Evolutionary conservation across 2,797 vertebrate species (phyloP), one percentile per base, ranked within the genome.

Genomic region (Eulemur mongoz): DNA sequence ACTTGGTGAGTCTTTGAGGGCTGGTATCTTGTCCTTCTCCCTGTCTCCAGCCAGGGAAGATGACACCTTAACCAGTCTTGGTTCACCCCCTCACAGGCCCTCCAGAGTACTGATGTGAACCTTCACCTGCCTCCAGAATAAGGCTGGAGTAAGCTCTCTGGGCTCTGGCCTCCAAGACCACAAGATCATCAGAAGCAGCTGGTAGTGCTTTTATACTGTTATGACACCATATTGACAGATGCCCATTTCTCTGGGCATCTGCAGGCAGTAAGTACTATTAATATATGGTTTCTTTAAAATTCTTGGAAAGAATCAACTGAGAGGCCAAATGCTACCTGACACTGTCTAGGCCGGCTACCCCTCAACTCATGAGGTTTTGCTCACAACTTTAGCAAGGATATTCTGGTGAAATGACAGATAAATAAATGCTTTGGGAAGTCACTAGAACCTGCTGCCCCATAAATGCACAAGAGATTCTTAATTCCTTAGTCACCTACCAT

Each of bases 401-500:
- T 92, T 97, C 78, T 88, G 50, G 78, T 35, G 32, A 93, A 96
- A 97, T 79, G 91, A 82, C 30, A 95, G 78, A 87, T 76, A 93
- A 96, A 88, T 82, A 91, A 95, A 88, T 76, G 50, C 45, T 88
- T 85, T 94, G 72, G 67, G 87, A 96, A 63, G 40, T 89, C 65
- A 95, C 61, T 52, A 94, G 54, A 61, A 94, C 54, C 54, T 94
- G 65, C 12, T 97, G 93, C 69, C 67, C 93, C 79, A 40, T 67
- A 96, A 97, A 97, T 50, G 50, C 90, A 93, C 23, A 88, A 92
- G 81, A 92, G 70, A 96, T 89, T 97, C 88, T 93, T 91, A 94
- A 94, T 80, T 80, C 89, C 78, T 96, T 92, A 97, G 80, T 97
- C 87, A 97, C 40, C 23, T 12, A 88, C 6, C 20, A 91, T 76